Percentiles rank a stretch among this genome's conserved stretches.
Conservation (phyloP, 1,140 invertebrate species). For the Coptotermes formosanus region DNA sequence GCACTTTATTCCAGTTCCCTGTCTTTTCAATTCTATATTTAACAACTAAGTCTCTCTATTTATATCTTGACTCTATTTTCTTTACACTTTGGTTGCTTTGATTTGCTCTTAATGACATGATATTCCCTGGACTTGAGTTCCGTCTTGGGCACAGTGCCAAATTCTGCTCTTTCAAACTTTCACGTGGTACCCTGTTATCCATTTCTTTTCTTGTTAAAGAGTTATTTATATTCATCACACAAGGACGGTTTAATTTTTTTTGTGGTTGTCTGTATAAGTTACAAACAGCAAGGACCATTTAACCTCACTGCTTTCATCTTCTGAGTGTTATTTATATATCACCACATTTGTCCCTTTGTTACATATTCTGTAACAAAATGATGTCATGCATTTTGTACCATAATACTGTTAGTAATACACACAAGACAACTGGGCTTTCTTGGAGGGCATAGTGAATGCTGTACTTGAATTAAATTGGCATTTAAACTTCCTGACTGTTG, state of each 20-base stretch:
- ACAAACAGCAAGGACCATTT: too few relatives aligned
- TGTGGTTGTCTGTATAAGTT: too few relatives aligned
- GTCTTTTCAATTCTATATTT: neutral
- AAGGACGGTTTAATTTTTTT: neutral
- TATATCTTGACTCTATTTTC: constrained; percentile 6
- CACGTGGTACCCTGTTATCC: neutral
- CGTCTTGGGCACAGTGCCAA: neutral
- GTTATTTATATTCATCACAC: neutral
- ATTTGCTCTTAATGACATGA: neutral
- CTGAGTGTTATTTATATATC: neutral
- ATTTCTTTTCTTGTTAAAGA: neutral
- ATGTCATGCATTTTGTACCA: neutral
- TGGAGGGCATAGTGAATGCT: neutral
- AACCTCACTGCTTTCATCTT: neutral
- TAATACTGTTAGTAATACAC: neutral
- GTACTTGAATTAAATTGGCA: neutral
- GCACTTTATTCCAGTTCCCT: neutral
- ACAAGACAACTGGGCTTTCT: neutral
- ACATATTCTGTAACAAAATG: neutral
- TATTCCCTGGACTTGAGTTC: neutral
- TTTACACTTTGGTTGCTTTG: constrained; percentile 7
- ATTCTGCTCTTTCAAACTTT: neutral
- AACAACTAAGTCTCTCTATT: constrained; percentile 6
- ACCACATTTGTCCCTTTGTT: neutral
- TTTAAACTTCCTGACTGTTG: neutral